These are phyloP conservation scores for Ormyrus nitidulus DNA, from an alignment of 2,888 invertebrate species.

Conservation along the genomic window DNA sequence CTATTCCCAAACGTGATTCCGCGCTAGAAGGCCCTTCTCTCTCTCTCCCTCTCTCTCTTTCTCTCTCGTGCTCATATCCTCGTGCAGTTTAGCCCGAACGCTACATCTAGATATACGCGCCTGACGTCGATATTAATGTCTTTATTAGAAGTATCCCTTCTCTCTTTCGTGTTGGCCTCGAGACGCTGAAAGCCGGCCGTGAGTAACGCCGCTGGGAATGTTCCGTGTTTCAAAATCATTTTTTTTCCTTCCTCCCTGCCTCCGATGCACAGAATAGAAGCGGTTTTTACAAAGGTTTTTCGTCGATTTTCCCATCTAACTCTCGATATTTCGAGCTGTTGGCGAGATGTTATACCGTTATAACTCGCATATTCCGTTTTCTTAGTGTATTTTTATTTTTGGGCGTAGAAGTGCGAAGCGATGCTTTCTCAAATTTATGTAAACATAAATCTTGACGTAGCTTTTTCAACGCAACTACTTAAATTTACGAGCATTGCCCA, in stretches of 20 bases:
- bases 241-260: background rate
- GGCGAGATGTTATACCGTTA: slow-evolving; percentile 23
- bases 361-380: background rate
- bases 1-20: slow-evolving; percentile 64
- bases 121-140: slow-evolving; percentile 73
- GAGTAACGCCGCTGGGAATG: slow-evolving; percentile 48
- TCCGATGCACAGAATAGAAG: background rate
- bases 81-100: slow-evolving; percentile 26
- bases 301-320: slow-evolving; percentile 38
- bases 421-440: no score
- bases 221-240: slow-evolving; percentile 51
- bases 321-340: slow-evolving; percentile 37
- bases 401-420: no score
- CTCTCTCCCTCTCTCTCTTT: slow-evolving; percentile 25
- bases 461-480: no score
- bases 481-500: no score
- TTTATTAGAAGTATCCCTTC: slow-evolving; percentile 67
- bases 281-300: background rate
- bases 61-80: slow-evolving; percentile 11
- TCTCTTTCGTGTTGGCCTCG: slow-evolving; percentile 31
- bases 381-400: no score
- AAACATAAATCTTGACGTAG: no score
- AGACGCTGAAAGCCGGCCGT: slow-evolving; percentile 44
- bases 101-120: slow-evolving; percentile 66
- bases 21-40: slow-evolving; percentile 27